phyloP scores from a whole-genome alignment of 2,113 vertebrate genomes.

The Cavia aperea region DNA sequence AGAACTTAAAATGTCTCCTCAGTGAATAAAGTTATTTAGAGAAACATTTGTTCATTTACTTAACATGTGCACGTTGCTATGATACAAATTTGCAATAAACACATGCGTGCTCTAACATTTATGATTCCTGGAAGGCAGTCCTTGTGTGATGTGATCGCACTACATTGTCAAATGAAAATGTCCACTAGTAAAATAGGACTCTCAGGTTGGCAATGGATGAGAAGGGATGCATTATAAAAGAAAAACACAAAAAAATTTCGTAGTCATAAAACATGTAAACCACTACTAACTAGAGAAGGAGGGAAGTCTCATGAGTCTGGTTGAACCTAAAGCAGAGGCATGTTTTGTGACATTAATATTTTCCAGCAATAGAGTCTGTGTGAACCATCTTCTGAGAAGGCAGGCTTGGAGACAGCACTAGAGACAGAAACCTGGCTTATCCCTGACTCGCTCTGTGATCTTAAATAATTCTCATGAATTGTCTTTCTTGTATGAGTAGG shows the following conservation, averaged over 20 bases:
- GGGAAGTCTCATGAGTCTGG: neutral
- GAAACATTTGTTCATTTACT: conserved; percentile 54
- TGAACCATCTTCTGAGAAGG: neutral
- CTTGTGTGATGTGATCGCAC: neutral
- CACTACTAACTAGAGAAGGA: neutral
- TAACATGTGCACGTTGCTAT: conserved; percentile 44
- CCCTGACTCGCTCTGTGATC: neutral
- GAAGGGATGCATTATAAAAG: accelerated
- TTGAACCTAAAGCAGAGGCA: neutral
- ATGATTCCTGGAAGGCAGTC: neutral
- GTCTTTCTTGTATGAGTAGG: neutral
- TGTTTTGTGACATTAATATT: neutral
- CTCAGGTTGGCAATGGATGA: neutral
- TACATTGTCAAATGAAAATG: neutral
- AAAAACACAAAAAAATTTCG: neutral
- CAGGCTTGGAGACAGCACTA: neutral
- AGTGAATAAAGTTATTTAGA: conserved; percentile 63
- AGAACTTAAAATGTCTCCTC: conserved; percentile 53
- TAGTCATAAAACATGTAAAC: neutral
- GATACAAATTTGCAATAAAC: conserved; percentile 47
- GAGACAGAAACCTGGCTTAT: neutral
- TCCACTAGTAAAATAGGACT: neutral
- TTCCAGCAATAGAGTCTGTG: too few relatives aligned
- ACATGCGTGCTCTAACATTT: neutral
- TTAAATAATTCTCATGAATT: neutral